Percentiles rank a stretch among this genome's conserved stretches.
phyloP scores from a whole-genome alignment of 2,888 invertebrate genomes.

The Andrena minutula region DNA sequence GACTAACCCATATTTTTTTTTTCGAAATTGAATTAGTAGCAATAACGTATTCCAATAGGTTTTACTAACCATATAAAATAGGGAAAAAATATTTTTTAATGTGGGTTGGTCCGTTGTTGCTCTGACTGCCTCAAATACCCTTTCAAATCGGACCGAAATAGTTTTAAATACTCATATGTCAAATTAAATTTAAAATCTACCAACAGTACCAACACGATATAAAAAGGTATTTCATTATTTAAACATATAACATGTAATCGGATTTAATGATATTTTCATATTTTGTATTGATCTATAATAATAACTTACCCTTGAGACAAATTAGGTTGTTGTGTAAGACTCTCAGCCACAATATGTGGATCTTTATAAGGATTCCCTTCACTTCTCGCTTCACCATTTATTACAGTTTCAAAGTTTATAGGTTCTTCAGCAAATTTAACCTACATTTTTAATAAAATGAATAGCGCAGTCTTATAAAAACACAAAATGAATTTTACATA shows the following conservation, averaged over 20 bases:
- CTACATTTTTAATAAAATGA: constrained; percentile 37
- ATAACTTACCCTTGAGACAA: constrained; percentile 82
- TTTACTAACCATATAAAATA: too few relatives aligned
- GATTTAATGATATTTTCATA: constrained; percentile 17
- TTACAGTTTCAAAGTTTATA: constrained; percentile 47
- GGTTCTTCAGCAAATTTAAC: constrained; percentile 54
- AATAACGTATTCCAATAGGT: too few relatives aligned
- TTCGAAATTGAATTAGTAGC: too few relatives aligned
- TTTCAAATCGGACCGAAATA: too few relatives aligned
- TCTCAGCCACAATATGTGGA: constrained; percentile 78
- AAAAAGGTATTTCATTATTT: too few relatives aligned
- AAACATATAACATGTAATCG: constrained; percentile 4
- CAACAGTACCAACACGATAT: too few relatives aligned
- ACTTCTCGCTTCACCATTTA: constrained; percentile 49
- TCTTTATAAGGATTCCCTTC: constrained; percentile 59
- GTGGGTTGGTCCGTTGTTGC: too few relatives aligned
- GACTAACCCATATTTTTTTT: too few relatives aligned
- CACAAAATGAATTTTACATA: constrained; percentile 2
- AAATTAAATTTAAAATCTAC: too few relatives aligned
- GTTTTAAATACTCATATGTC: too few relatives aligned
- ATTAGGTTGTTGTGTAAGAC: constrained; percentile 80
- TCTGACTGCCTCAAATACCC: too few relatives aligned
- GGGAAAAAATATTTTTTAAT: too few relatives aligned
- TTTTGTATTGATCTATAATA: constrained; percentile 18
- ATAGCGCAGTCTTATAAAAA: not conserved